Evolutionary conservation across 2,888 invertebrate genomes (phyloP), one percentile per base, ranked within the genome.

Genomic region (Biston stratarius): DNA sequence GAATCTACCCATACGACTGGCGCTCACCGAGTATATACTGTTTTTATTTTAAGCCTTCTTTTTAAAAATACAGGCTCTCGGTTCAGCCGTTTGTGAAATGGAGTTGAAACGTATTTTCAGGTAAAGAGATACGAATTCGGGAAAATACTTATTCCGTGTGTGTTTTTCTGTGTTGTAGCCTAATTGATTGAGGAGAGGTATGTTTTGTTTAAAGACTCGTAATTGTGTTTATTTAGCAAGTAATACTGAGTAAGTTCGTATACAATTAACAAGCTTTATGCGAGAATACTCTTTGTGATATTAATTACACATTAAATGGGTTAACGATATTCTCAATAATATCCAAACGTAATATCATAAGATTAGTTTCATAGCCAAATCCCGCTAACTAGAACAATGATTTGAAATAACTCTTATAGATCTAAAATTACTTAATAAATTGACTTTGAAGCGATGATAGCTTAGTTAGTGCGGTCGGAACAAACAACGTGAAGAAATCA

Each of bases 11-110:
- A 49, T 8, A 24, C 24, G 58, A 73, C 58, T 48, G 67, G 65
- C 59, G 59, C 59, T 69, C 60, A 67, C 38, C 1, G 36, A 36
- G 57, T 24, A 10, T 11, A 44, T 49, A 65, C n/a, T n/a, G n/a
- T n/a, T 70, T 72, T 70, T 72, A 73, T 66, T 76, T 75, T 70
- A 74, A 63, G 69, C 56, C 59, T 67, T 64, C 71, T 61, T 52
- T 47, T 72, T 71, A 71, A 45, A 55, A 12, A 24, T 24, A n/a
- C 12, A 9, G 52, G 52, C 42, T 52, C 45, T 56, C 63, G 62
- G 63, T 47, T 62, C 45, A 67, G 64, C 60, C 60, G 63, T 67
- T 69, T 59, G 56, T 67, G 34, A 61, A 63, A 69, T 64, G 57
- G 64, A 69, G 51, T 61, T 60, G 61, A 62, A 64, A 56, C 55